Percentiles rank a stretch among this genome's conserved stretches.
phyloP scores from a whole-genome alignment of 2,797 vertebrate species.

The Parotocinclus haroldoi region DNA sequence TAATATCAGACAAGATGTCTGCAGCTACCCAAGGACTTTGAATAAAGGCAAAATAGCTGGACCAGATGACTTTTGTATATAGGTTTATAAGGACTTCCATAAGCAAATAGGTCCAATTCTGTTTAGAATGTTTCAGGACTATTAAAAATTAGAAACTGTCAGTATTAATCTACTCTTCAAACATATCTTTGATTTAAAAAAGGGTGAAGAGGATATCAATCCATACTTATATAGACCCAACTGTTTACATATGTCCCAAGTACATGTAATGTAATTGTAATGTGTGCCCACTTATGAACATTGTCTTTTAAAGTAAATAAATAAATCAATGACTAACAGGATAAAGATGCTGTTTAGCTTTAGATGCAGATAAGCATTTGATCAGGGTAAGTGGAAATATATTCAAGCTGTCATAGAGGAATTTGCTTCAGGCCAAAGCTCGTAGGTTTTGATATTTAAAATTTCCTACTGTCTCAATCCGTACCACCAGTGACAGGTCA shows the following conservation, averaged over 20 bases:
- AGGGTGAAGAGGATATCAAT: neutral
- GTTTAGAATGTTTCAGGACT: neutral
- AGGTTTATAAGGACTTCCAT: neutral
- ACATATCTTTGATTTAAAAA: neutral
- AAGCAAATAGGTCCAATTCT: slow-evolving; percentile 1
- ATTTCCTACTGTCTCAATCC: neutral
- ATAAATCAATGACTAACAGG: neutral
- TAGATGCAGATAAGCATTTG: slow-evolving; percentile 23
- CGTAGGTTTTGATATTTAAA: neutral
- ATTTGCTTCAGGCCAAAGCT: neutral
- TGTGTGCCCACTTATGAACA: neutral
- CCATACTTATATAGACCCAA: neutral
- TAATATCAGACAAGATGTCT: neutral
- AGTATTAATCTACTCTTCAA: neutral
- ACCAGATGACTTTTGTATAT: neutral
- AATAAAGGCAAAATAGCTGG: neutral
- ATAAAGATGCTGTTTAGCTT: neutral
- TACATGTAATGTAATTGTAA: no score
- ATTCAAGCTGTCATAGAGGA: neutral
- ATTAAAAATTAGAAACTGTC: neutral
- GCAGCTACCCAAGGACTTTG: neutral
- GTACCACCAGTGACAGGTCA: neutral
- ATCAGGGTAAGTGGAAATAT: slow-evolving; percentile 1
- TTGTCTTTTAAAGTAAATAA: neutral
- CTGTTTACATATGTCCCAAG: no score